These are phyloP conservation scores for Sphyrna mokarran DNA, from an alignment of 2,113 vertebrate species.

Conservation along the genomic window DNA sequence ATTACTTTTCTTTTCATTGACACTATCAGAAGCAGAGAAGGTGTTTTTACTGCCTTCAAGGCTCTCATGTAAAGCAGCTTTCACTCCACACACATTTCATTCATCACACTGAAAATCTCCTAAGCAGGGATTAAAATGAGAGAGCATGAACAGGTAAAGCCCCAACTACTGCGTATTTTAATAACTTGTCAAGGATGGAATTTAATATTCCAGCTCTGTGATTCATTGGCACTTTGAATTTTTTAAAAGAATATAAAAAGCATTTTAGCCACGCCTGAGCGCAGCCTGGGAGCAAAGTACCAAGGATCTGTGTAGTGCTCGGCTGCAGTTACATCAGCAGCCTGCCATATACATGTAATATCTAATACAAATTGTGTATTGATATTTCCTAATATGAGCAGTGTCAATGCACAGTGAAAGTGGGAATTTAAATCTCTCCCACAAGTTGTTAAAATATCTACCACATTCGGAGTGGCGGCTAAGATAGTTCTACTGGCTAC, in stretches of 20 bases:
- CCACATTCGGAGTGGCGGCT: not conserved
- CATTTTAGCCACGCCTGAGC: constrained; percentile 3
- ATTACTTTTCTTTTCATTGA: not conserved
- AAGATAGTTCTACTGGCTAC: constrained; percentile 24
- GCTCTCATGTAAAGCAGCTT: not conserved
- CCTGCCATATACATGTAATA: not conserved
- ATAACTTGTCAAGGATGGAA: constrained; percentile 19
- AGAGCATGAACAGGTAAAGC: not conserved
- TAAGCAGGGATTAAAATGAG: not conserved
- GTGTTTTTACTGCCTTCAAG: not conserved
- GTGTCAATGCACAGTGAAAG: not conserved
- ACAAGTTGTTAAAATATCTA: constrained; percentile 14
- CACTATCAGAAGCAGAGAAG: not conserved
- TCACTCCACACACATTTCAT: not conserved
- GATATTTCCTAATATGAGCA: not conserved
- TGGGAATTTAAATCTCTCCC: constrained; percentile 13
- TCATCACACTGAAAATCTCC: not conserved
- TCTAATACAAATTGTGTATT: not conserved
- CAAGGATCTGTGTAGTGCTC: not conserved
- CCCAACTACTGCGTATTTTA: not conserved
- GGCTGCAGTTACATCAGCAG: constrained; percentile 7
- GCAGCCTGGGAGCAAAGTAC: not conserved
- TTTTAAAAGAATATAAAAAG: constrained; percentile 27
- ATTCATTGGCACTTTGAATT: not conserved
- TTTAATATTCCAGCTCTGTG: constrained; percentile 18